Conservation (phyloP, 2,797 vertebrate species). For the Scarus forsteni region DNA sequence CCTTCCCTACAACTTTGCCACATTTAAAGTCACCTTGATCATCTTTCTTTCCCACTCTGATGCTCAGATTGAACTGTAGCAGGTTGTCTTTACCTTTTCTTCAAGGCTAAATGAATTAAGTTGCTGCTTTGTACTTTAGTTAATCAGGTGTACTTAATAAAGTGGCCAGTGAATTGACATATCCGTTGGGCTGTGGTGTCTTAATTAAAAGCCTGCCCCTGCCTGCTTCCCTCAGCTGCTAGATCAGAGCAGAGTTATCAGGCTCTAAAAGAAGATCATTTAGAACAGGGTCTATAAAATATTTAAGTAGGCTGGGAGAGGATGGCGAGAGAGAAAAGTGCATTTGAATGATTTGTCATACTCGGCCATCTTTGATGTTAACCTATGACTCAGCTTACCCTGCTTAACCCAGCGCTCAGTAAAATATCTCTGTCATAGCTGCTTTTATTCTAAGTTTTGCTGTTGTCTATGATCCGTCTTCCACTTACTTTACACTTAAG, state of each 20-base stretch:
- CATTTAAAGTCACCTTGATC: too few species aligned
- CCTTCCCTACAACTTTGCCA: too few species aligned
- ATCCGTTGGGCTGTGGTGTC: neutral
- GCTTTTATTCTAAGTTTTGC: slow-evolving; percentile 2
- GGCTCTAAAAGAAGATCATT: slow-evolving; percentile 59
- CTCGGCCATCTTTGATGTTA: slow-evolving; percentile 40
- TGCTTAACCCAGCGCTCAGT: neutral
- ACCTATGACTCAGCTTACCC: slow-evolving; percentile 20
- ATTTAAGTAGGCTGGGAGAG: slow-evolving; percentile 55
- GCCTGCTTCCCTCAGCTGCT: neutral
- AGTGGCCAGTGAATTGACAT: too few species aligned
- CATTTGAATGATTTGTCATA: slow-evolving; percentile 43
- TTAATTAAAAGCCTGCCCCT: neutral
- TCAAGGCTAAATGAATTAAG: too few species aligned
- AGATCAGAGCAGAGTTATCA: slow-evolving; percentile 18
- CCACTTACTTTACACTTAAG: neutral
- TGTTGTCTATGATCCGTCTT: neutral
- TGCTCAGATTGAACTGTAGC: too few species aligned
- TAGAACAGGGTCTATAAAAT: slow-evolving; percentile 65
- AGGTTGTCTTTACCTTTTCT: too few species aligned
- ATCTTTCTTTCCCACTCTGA: too few species aligned
- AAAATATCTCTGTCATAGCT: neutral
- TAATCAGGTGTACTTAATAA: too few species aligned
- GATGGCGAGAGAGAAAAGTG: slow-evolving; percentile 20
- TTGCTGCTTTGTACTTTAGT: too few species aligned